Evolutionary conservation across 2,888 invertebrate genomes (phyloP), one percentile per base, ranked within the genome.

Genomic region (Capitulum mitella): DNA sequence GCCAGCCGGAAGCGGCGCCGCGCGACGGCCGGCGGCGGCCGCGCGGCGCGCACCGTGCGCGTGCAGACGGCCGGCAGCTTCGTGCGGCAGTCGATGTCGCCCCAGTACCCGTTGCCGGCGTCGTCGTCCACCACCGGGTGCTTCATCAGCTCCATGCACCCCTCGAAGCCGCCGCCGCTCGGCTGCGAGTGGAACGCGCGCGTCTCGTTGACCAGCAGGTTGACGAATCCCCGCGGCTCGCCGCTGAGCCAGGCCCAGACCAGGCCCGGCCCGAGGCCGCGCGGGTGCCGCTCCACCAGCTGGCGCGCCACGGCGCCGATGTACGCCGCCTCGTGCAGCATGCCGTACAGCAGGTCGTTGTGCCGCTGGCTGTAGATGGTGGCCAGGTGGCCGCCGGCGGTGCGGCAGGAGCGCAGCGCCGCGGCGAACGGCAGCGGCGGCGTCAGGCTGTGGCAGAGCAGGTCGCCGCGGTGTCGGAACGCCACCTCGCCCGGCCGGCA

Each of bases 161-260:
- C 70, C 26, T 70, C 70, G 70, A 40, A 70, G 1, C 70, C 70
- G 10, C 40, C 40, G 26, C 70, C 70, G 26, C 40, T 40, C 40
- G 70, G 70, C 40, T 70, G 70, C 26, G 3, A 3, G 37, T 40
- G 26, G 70, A 70, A 70, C 10, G 40, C 70, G 10, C 0, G 22
- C 37, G 70, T 70, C 26, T 70, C 70, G 22, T 8, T 37, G 3
- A 8, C 19, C 37, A 70, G 70, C 37, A 70, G 26, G 40, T 70
- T 70, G 70, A 22, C 22, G 70, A 26, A 70, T 12, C 1, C 6
- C 26, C 10, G 19, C 22, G 37, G 8, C 26, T 40, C 29, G 8
- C 70, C 70, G 12, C 40, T 70, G 26, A 70, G 37, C 70, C 70
- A 70, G 70, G 37, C 26, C 70, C 70, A 70, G 8, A 70, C 22